Evolutionary conservation across 2,113 vertebrate species (phyloP), one percentile per base, ranked within the genome.

Genomic region (Mastomys coucha): DNA sequence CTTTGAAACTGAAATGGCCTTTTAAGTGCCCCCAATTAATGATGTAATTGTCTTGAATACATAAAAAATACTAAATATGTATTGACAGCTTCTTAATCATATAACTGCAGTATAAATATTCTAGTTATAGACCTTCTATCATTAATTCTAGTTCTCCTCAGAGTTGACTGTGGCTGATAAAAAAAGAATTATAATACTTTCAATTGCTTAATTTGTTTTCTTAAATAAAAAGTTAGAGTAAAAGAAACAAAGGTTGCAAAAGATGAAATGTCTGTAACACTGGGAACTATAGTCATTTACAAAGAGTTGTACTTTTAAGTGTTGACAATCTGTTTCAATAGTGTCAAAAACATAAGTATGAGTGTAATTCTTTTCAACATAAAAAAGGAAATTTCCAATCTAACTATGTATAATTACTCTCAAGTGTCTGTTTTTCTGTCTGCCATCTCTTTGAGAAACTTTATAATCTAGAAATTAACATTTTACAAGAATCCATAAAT

Each of bases 291-390:
- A 49, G 9, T 70, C 33, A 33, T 60, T 95, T 77, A 70, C 92
- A 76, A 24, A 53, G 69, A 89, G 82, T 58, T 89, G 65, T 51
- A 51, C 33, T 89, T 76, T 92, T 45, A 58, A n/a, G 33, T 45
- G n/a, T 56, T 75, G 78, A 65, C 58, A 75, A 53, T 82, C 73
- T 53, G 45, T 36, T 82, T 81, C 69, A 75, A 67, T 82, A 88
- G 58, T 84, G 76, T 95, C 91, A 69, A n/a, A 49, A 75, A 60
- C 24, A 9, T 76, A 39, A 28, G 58, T 65, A n/a, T 65, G 80
- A 76, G 49, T 69, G 16, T 58, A 75, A 92, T 92, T 51, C 78
- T 77, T 95, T 89, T 89, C 49, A 93, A 60, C 36, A 58, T 60
- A 26, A 77, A 80, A 80, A 93, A 70, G n/a, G 31, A 70, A 80